These are phyloP conservation scores for Drosophila suboccidentalis DNA, from an alignment of 2,888 invertebrate species.

Conservation along the genomic window DNA sequence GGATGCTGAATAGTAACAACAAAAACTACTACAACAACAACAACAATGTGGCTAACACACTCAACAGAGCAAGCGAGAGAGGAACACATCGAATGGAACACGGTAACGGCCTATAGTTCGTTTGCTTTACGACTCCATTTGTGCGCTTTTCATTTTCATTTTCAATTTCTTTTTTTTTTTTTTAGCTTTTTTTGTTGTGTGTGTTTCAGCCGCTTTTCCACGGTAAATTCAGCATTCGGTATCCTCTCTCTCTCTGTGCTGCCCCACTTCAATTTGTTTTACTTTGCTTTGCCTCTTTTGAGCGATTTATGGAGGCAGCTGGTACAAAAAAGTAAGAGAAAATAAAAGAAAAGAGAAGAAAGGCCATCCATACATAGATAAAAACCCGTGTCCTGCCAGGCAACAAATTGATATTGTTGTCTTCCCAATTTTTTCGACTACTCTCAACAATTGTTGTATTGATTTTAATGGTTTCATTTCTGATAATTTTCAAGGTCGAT, in stretches of 20 bases:
- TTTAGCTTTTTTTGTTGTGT: constrained; percentile 16
- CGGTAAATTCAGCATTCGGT: constrained; percentile 54
- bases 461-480: constrained; percentile 7
- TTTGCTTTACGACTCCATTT: constrained; percentile 79
- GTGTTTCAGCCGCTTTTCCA: constrained; percentile 30
- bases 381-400: constrained; percentile 48
- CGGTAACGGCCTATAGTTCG: constrained; percentile 51
- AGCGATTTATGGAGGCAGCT: constrained; percentile 74
- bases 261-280: constrained; percentile 74
- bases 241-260: constrained; percentile 23
- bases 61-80: not conserved
- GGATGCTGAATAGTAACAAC: constrained; percentile 50
- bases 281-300: constrained; percentile 75
- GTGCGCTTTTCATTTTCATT: constrained; percentile 74
- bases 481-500: constrained; percentile 17
- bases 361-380: constrained; percentile 62
- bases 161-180: constrained; percentile 14
- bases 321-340: constrained; percentile 20
- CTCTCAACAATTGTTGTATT: constrained; percentile 21
- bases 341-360: constrained; percentile 10
- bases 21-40: constrained; percentile 9
- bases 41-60: constrained; percentile 30
- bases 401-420: constrained; percentile 64
- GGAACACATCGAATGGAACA: constrained; percentile 4
- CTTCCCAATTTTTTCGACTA: constrained; percentile 1